A percentile compares a stretch with the other conserved stretches of the same genome.
These are phyloP conservation scores for Oostethus manadensis DNA, from an alignment of 2,113 vertebrate genomes.

Conservation along the genomic window DNA sequence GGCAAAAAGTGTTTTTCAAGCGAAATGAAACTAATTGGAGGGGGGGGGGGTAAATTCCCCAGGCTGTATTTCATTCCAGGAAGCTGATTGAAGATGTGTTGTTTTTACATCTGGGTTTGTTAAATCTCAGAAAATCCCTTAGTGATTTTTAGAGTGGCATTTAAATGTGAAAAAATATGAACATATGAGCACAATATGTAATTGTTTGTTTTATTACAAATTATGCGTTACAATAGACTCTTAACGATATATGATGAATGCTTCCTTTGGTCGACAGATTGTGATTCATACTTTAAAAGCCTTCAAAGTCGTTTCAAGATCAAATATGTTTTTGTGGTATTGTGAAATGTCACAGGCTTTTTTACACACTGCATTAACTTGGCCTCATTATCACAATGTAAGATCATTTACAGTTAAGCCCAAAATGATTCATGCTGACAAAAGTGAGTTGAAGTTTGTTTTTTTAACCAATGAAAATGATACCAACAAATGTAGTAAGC, in stretches of 20 bases:
- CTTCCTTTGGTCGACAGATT: conserved; percentile 32
- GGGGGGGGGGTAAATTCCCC: conserved; percentile 67
- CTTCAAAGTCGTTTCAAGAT: conserved; percentile 22
- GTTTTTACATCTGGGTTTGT: conserved; percentile 45
- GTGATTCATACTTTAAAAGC: conserved; percentile 26
- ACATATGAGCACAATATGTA: not conserved
- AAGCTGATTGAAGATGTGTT: conserved; percentile 51
- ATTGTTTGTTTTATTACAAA: conserved; percentile 62
- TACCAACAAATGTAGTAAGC: no score
- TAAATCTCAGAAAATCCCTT: conserved; percentile 54
- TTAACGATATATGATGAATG: conserved; percentile 38
- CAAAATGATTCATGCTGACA: no score
- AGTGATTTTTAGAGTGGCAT: not conserved
- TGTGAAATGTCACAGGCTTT: conserved; percentile 27
- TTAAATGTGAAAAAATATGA: not conserved
- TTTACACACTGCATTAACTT: conserved; percentile 8
- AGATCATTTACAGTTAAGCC: not conserved
- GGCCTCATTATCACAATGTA: conserved; percentile 40
- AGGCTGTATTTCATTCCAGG: conserved; percentile 69
- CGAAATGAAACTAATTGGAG: conserved; percentile 72
- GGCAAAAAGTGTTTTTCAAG: conserved; percentile 53
- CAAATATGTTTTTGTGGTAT: conserved; percentile 33
- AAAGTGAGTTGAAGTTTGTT: no score
- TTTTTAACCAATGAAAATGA: no score
- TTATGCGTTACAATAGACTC: conserved; percentile 55